A percentile compares a stretch with the other conserved stretches of the same genome.
Evolutionary conservation across 2,797 vertebrate genomes (phyloP).

Genomic region (Allobates femoralis): DNA sequence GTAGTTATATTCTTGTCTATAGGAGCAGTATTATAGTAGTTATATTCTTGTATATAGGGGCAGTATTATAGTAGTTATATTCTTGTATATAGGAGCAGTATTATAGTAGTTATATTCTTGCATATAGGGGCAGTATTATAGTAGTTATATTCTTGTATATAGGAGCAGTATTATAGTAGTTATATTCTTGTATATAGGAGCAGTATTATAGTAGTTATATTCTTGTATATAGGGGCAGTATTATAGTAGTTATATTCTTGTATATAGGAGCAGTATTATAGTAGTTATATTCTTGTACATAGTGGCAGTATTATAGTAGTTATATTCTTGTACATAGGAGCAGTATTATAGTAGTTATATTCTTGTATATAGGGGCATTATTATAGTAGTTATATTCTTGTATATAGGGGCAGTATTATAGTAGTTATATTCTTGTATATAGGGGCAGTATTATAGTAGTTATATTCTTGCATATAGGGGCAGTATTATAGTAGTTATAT

Average conservation of each 20-base stretch:
- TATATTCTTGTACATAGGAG: conserved; percentile 6
- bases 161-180: conserved; percentile 29
- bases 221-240: conserved; percentile 13
- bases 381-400: conserved; percentile 23
- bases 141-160: conserved; percentile 12
- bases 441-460: conserved; percentile 3
- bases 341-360: conserved; percentile 23
- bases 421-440: conserved; percentile 21
- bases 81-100: neutral
- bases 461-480: conserved; percentile 8
- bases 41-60: conserved; percentile 13
- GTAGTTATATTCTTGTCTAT: neutral
- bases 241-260: conserved; percentile 23
- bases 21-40: conserved; percentile 27
- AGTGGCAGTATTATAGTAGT: conserved; percentile 7
- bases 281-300: no score
- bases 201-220: conserved; percentile 26
- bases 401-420: conserved; percentile 13
- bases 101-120: no score
- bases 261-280: conserved; percentile 23
- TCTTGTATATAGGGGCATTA: neutral
- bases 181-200: conserved; percentile 11
- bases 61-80: conserved; percentile 17
- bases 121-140: conserved; percentile 10
- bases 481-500: conserved; percentile 18